Conservation (phyloP, 2,113 vertebrate genomes). For the Centropus bengalensis region DNA sequence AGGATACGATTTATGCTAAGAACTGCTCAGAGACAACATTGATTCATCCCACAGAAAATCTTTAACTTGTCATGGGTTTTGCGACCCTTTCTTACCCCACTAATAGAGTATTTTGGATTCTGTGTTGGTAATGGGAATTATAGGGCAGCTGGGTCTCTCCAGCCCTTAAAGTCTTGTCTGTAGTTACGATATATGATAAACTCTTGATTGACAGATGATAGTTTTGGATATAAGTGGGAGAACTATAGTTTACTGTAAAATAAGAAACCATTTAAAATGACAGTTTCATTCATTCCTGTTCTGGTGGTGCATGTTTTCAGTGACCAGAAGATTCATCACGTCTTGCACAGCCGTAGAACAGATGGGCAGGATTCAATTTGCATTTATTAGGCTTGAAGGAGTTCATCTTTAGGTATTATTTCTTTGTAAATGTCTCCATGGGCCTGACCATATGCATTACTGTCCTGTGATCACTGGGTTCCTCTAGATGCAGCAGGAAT, state of each 20-base stretch:
- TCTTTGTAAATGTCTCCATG: background rate
- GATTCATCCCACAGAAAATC: background rate
- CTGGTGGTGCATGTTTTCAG: background rate
- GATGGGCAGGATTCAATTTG: background rate
- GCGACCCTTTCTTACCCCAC: accelerated
- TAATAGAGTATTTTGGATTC: background rate
- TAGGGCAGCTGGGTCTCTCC: background rate
- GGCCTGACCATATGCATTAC: background rate
- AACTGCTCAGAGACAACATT: background rate
- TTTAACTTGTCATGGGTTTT: background rate
- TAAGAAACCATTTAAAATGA: background rate
- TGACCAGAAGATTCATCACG: background rate
- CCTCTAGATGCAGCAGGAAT: background rate
- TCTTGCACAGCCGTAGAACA: background rate
- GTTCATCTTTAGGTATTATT: background rate
- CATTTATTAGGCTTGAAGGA: background rate
- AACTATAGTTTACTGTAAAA: background rate
- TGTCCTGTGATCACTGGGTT: background rate
- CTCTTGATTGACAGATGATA: background rate
- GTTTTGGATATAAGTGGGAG: background rate
- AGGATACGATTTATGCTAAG: background rate
- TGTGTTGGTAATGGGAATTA: background rate
- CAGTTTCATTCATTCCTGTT: background rate
- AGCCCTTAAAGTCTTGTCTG: background rate
- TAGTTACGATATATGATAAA: background rate